A percentile compares a stretch with the other conserved stretches of the same genome.
Evolutionary conservation across 2,113 vertebrate genomes (phyloP).

Genomic region (Saguinus midas): DNA sequence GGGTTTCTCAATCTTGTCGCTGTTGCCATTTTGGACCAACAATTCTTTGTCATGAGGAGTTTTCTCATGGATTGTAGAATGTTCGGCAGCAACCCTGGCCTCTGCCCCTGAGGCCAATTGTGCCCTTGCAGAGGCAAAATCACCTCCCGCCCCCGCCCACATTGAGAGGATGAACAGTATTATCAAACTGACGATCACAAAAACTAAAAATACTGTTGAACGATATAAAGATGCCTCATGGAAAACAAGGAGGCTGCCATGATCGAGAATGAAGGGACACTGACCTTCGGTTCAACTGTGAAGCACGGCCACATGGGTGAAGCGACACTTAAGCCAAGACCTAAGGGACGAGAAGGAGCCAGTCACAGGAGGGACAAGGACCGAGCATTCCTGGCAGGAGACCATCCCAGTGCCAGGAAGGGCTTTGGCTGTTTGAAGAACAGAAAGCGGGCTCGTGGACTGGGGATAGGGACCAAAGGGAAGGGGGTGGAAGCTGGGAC

Average conservation of each 20-base stretch:
- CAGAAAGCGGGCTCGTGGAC: neutral
- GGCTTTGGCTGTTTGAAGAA: neutral
- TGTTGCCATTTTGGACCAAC: neutral
- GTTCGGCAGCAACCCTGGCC: neutral
- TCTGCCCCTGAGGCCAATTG: neutral
- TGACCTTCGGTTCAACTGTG: neutral
- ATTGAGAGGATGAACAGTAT: neutral
- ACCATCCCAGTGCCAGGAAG: neutral
- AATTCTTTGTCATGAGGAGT: neutral
- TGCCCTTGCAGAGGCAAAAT: neutral
- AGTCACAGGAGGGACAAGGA: neutral
- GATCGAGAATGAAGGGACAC: neutral
- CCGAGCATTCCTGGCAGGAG: neutral
- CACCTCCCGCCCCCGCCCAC: accelerated
- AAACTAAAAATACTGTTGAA: neutral
- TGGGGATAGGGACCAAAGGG: neutral
- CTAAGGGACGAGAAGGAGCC: neutral
- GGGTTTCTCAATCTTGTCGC: neutral
- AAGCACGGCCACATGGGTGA: neutral
- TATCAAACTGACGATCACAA: neutral
- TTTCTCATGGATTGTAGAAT: neutral
- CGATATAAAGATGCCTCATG: neutral
- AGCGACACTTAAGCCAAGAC: neutral
- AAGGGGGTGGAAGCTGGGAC: neutral
- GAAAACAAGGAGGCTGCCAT: neutral